Conservation (phyloP, 2,797 vertebrate species). For the Myotis pilosus region DNA sequence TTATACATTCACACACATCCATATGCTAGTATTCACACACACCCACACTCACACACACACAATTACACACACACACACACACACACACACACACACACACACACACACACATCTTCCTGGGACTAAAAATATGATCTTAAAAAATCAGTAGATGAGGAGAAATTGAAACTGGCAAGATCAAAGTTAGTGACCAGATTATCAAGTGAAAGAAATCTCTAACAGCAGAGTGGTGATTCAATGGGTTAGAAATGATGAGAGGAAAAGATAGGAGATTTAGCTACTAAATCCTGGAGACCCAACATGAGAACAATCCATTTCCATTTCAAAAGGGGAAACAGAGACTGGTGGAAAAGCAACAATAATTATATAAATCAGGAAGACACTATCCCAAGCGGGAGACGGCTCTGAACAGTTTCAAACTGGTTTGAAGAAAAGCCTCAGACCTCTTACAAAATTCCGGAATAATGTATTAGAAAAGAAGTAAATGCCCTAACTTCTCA, state of each 20-base stretch:
- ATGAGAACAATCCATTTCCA: neutral
- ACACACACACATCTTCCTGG: neutral
- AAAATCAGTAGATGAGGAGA: neutral
- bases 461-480: conserved; percentile 21
- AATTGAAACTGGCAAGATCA: neutral
- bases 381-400: neutral
- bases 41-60: neutral
- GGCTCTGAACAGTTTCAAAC: neutral
- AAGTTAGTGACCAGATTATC: neutral
- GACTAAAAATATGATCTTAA: neutral
- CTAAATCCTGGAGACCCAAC: neutral
- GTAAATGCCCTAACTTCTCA: neutral
- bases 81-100: no score
- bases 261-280: neutral
- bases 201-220: neutral
- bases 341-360: neutral
- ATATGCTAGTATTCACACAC: no score
- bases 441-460: neutral
- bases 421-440: conserved; percentile 14
- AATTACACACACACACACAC: neutral
- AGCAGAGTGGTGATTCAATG: neutral
- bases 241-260: neutral
- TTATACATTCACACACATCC: neutral
- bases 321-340: neutral
- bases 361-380: neutral